Conservation (phyloP, 1,140 invertebrate species). For the Microvelia longipes region DNA sequence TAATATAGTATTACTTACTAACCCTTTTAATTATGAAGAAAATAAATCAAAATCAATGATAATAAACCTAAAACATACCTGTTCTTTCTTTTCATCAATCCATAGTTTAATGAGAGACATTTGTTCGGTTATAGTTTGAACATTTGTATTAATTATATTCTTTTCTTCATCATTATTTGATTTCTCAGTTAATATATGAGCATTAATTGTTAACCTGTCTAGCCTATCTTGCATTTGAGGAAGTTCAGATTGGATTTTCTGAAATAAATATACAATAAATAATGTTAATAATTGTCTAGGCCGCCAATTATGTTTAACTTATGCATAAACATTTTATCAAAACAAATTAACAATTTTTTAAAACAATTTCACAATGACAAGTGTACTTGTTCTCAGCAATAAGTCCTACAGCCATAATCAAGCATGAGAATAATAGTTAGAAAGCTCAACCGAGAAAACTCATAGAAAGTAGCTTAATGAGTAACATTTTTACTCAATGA, state of each 20-base stretch:
- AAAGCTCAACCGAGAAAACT: too few relatives aligned
- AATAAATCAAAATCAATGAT: background rate
- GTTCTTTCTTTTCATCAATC: conserved; percentile 64
- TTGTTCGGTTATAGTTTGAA: conserved; percentile 58
- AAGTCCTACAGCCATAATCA: too few relatives aligned
- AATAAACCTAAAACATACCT: conserved; percentile 24
- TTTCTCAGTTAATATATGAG: conserved; percentile 59
- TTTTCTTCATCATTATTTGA: conserved; percentile 60
- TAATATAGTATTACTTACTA: too few relatives aligned
- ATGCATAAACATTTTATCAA: conserved; percentile 3
- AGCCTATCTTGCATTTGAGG: conserved; percentile 54
- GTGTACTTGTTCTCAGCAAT: too few relatives aligned
- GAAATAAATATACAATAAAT: conserved; percentile 21
- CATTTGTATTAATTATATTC: conserved; percentile 54
- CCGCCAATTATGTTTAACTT: conserved; percentile 2
- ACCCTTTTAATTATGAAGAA: background rate
- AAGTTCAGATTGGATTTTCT: conserved; percentile 59
- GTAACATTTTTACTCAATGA: too few relatives aligned
- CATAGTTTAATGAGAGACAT: conserved; percentile 54
- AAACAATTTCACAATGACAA: conserved; percentile 7
- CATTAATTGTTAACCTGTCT: conserved; percentile 59
- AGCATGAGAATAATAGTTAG: too few relatives aligned
- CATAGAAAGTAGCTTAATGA: too few relatives aligned
- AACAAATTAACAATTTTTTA: conserved; percentile 8
- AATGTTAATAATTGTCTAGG: too few relatives aligned